Evolutionary conservation across 2,888 invertebrate genomes (phyloP), one percentile per base, ranked within the genome.

Genomic region (Palloptera scutellata): DNA sequence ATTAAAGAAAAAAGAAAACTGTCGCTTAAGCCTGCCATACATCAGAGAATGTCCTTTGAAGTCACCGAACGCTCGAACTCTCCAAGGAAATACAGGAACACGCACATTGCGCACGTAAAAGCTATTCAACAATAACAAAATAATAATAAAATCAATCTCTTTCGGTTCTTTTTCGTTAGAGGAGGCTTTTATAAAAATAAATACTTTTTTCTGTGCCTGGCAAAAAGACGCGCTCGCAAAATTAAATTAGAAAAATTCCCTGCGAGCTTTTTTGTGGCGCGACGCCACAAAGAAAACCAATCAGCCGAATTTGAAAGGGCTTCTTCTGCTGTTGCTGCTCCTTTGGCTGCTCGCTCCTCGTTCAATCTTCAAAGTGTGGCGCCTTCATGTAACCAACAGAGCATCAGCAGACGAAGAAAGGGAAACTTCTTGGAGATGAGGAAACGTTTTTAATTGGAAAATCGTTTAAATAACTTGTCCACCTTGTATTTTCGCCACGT

Each of bases 71-170:
- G 30, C 30, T 30, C 45, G 55, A 63, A 43, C 59, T 55, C 65
- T 59, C 69, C 70, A 59, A 73, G 78, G 77, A 61, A 53, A 63
- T 57, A 41, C 51, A 58, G 76, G 78, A 79, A 30, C 30, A 30
- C 30, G 30, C 30, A 30, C 30, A 30, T 30, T 30, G 30, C 6
- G 30, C 30, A 30, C 81, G 76, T 77, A 77, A 81, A 80, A 80
- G 81, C 78, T 80, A 79, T 80, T 79, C 77, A 75, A 72, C 73
- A 76, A 75, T 64, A 59, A 64, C 58, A 64, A 64, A 59, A 64
- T 64, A 64, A 64, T 74, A 75, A 74, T 72, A 78, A 79, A 79
- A 79, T 79, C 81, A 80, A 80, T 81, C 76, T 80, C 75, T 4
- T 30, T 30, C 30, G 30, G 30, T 6, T 30, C 30, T 30, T 30